Percentiles rank a stretch among this genome's conserved stretches.
phyloP scores from a whole-genome alignment of 2,888 invertebrate genomes.

The Perithous albicinctus region DNA sequence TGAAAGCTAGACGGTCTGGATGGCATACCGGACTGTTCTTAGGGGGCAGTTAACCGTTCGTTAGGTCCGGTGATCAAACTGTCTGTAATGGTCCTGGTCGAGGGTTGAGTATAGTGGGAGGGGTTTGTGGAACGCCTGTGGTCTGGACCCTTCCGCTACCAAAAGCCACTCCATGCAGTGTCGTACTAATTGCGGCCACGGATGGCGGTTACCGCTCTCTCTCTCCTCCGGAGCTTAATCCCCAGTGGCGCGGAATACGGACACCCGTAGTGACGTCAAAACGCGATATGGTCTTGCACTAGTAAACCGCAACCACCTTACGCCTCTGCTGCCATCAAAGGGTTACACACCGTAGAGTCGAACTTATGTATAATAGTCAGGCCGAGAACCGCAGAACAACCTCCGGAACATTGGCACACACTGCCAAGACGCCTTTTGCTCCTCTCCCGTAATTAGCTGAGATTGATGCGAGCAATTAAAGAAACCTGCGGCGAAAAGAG shows the following conservation, averaged over 20 bases:
- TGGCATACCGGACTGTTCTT: slow-evolving; percentile 22
- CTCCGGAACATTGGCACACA: slow-evolving; percentile 55
- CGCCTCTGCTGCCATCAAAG: slow-evolving; percentile 78
- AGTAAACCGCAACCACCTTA: slow-evolving; percentile 51
- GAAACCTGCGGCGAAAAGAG: slow-evolving; percentile 75
- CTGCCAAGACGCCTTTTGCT: slow-evolving; percentile 77
- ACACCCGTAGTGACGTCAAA: slow-evolving; percentile 26
- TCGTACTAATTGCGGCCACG: slow-evolving; percentile 83
- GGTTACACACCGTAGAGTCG: slow-evolving; percentile 70
- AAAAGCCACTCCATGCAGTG: slow-evolving; percentile 81
- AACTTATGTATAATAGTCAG: slow-evolving; percentile 61
- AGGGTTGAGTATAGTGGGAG: slow-evolving; percentile 59
- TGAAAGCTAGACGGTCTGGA: slow-evolving; percentile 22
- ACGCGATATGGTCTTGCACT: slow-evolving; percentile 18
- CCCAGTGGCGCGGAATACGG: slow-evolving; percentile 77
- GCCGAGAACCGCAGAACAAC: slow-evolving; percentile 73
- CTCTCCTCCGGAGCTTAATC: slow-evolving; percentile 80
- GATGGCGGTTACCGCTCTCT: slow-evolving; percentile 82
- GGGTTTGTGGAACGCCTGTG: slow-evolving; percentile 53
- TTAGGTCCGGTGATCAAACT: slow-evolving; percentile 79
- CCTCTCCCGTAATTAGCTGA: slow-evolving; percentile 77
- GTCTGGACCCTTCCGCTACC: slow-evolving; percentile 73
- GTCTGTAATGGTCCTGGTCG: slow-evolving; percentile 73
- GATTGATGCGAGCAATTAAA: slow-evolving; percentile 82
- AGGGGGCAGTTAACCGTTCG: slow-evolving; percentile 78